Percentiles rank a stretch among this genome's conserved stretches.
Conservation (phyloP, 1,140 invertebrate species). For the Campodea augens region DNA sequence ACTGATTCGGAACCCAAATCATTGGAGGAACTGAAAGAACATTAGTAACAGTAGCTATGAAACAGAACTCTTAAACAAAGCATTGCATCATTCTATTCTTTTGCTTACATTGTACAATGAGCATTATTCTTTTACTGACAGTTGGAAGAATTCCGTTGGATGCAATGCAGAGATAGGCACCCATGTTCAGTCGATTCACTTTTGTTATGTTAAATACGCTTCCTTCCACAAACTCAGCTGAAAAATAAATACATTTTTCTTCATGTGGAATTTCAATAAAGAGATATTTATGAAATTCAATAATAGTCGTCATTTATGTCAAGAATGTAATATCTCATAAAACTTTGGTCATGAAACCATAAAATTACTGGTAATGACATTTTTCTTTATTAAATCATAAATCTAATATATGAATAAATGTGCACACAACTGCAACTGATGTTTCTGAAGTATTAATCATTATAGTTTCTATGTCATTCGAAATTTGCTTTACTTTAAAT, state of each 20-base stretch:
- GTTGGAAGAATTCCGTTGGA: neutral
- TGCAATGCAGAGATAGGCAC: neutral
- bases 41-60: constrained; percentile 9
- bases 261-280: no score
- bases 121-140: neutral
- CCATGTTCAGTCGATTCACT: neutral
- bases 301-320: no score
- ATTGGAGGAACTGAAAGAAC: constrained; percentile 49
- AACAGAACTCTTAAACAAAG: neutral
- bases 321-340: no score
- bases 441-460: neutral
- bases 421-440: no score
- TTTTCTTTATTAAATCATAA: no score
- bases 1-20: constrained; percentile 59
- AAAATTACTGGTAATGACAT: no score
- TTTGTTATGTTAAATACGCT: no score
- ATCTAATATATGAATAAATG: no score
- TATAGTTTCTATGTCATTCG: neutral
- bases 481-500: neutral
- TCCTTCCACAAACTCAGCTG: no score
- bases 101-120: neutral
- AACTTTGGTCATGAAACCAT: no score
- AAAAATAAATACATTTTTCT: no score
- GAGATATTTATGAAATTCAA: no score
- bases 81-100: neutral